Evolutionary conservation across 2,797 vertebrate species (phyloP).

Genomic region (Rhynchonycteris naso): DNA sequence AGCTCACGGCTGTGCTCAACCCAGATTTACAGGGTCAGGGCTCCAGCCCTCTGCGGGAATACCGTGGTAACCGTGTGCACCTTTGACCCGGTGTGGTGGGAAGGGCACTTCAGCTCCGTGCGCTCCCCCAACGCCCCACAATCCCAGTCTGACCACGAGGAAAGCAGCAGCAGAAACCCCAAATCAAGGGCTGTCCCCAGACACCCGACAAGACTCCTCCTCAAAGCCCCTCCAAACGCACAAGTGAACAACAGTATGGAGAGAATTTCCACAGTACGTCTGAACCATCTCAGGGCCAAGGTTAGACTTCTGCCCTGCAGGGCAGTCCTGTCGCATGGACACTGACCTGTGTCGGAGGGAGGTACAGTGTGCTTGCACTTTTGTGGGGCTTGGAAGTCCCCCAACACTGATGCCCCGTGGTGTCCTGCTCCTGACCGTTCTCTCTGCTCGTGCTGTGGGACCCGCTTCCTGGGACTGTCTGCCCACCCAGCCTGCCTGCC

Average conservation of each 20-base stretch:
- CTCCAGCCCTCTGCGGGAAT: too few relatives aligned
- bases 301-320: rapidly evolving
- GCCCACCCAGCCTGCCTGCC: neutral
- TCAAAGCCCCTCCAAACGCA: rapidly evolving
- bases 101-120: rapidly evolving
- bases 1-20: rapidly evolving
- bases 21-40: neutral
- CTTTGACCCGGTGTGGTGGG: rapidly evolving
- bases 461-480: too few relatives aligned
- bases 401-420: too few relatives aligned
- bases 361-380: rapidly evolving
- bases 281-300: neutral
- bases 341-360: rapidly evolving
- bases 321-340: rapidly evolving
- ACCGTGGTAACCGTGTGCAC: rapidly evolving
- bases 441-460: too few relatives aligned
- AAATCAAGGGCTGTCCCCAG: rapidly evolving
- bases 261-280: rapidly evolving
- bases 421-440: too few relatives aligned
- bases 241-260: rapidly evolving
- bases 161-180: neutral
- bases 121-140: too few relatives aligned
- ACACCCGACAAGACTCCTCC: neutral
- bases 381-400: too few relatives aligned
- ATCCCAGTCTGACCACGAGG: neutral